These are phyloP conservation scores for Corapipo altera DNA, from an alignment of 2,113 vertebrate genomes.

Conservation along the genomic window DNA sequence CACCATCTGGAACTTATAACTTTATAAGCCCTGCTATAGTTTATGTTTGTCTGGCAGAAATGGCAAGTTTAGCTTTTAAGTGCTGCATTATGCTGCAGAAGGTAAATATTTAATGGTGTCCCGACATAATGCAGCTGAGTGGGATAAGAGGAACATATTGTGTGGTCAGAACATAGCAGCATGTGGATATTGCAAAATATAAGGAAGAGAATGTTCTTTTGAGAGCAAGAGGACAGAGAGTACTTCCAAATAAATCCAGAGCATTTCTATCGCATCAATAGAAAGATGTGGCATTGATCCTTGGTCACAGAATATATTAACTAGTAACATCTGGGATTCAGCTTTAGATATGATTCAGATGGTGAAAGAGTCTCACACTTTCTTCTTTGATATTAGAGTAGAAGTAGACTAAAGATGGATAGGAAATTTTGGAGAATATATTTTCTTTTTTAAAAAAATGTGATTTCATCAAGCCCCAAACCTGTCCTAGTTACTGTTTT, in stretches of 20 bases:
- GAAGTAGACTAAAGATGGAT: neutral
- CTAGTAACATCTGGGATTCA: neutral
- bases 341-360: neutral
- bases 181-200: neutral
- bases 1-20: slow-evolving; percentile 63
- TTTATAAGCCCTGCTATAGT: slow-evolving; percentile 22
- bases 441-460: neutral
- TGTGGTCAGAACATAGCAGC: neutral
- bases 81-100: slow-evolving; percentile 58
- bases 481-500: neutral
- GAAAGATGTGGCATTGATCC: neutral
- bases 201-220: neutral
- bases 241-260: neutral
- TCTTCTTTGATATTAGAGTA: neutral
- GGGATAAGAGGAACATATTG: neutral
- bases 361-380: neutral
- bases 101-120: slow-evolving; percentile 67
- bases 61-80: slow-evolving; percentile 30
- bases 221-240: neutral
- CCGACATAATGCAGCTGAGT: slow-evolving; percentile 5
- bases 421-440: neutral
- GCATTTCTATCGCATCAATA: neutral
- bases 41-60: slow-evolving; percentile 64
- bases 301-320: neutral
- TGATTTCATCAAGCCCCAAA: neutral